Evolutionary conservation across 2,797 vertebrate species (phyloP), one percentile per base, ranked within the genome.

Genomic region (Ateles fusciceps): DNA sequence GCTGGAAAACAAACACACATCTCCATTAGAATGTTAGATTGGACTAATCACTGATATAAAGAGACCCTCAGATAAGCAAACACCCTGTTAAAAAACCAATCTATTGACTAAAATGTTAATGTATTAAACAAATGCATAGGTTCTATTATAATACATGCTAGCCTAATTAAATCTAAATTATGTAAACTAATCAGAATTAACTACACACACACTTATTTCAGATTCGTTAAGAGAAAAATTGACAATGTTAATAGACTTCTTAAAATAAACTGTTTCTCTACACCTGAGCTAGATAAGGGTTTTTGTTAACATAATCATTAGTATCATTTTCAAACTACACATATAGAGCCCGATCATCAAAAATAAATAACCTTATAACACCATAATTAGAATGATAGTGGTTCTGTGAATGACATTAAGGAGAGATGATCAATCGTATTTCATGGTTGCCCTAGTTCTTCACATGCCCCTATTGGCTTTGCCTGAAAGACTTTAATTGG

Each of bases 21-120:
- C 61, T 64, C 52, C 52, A 87, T 86, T 85, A 96, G 76, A 15
- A 36, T 48, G 30, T 89, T 90, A 97, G 80, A 88, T 64, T 95
- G 50, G 19, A 95, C 95, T 92, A 95, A 96, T 95, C 85, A 64
- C 71, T 95, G 88, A 96, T 57, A 88, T 57, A 97, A 97, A 85
- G 33, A 92, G 72, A 68, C 61, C 61, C 61, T 68, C 42, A 85
- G 85, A 46, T 71, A 87, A 94, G 78, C 84, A 94, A 97, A 93
- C 15, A 85, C 11, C 48, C 59, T 85, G 46, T 75, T 96, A 83
- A 87, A 94, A 92, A 83, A n/a, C 4, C 14, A 89, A 93, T 75
- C 76, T 90, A 76, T 88, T 94, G 89, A 90, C 76, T 88, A 79
- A 97, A 97, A 79, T 48, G 95, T 94, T 95, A 17, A 81, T 36